A percentile compares a stretch with the other conserved stretches of the same genome.
Evolutionary conservation across 2,113 vertebrate genomes (phyloP).

Genomic region (Meles meles): DNA sequence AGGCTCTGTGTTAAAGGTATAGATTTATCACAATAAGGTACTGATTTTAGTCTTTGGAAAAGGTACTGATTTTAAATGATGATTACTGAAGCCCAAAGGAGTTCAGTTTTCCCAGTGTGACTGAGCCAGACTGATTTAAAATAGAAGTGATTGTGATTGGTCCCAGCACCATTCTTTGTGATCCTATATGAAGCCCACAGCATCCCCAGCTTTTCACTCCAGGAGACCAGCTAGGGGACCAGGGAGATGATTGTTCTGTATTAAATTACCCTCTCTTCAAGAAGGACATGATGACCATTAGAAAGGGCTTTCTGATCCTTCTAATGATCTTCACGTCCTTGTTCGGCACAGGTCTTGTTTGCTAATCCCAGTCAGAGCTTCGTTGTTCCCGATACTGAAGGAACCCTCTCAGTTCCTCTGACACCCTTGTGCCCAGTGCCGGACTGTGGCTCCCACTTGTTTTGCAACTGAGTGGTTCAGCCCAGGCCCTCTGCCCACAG

Average conservation of each 20-base stretch:
- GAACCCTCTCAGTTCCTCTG: background rate
- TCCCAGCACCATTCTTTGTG: background rate
- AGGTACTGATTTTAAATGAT: background rate
- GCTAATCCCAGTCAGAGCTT: background rate
- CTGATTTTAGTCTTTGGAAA: no score
- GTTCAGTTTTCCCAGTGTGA: background rate
- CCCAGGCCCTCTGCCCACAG: rapidly evolving
- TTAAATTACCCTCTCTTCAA: background rate
- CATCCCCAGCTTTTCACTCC: background rate
- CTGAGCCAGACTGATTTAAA: background rate
- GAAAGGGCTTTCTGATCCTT: background rate
- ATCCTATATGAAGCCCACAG: background rate
- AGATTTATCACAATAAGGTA: background rate
- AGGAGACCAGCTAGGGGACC: background rate
- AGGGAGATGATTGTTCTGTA: background rate
- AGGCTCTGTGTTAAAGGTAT: background rate
- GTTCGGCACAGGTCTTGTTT: background rate
- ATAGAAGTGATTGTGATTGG: background rate
- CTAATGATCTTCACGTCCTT: background rate
- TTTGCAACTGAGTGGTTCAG: background rate
- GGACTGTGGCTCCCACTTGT: background rate
- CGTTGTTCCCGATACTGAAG: background rate
- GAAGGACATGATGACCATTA: background rate
- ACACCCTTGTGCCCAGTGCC: background rate
- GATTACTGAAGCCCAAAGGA: background rate